Conservation (phyloP, 2,797 vertebrate species). For the Coregonus sp. region DNA sequence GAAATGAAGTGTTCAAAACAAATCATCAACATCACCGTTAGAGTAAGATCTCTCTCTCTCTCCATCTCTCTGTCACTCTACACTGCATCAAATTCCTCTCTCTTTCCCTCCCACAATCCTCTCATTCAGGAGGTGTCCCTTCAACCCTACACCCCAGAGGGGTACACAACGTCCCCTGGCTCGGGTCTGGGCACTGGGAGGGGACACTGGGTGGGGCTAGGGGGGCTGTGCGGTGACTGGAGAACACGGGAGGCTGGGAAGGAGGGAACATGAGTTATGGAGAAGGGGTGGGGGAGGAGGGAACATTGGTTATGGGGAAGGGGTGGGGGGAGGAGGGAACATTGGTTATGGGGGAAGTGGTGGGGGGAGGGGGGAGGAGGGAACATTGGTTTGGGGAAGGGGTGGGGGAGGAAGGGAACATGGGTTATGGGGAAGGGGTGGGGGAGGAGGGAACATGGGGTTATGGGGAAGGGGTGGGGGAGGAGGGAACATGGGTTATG, state of each 20-base stretch:
- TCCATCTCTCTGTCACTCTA: background rate
- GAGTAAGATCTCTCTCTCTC: background rate
- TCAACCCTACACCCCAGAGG: background rate
- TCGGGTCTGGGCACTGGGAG: too few species aligned
- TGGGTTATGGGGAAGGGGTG: too few species aligned
- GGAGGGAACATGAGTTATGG: too few species aligned
- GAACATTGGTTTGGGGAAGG: too few species aligned
- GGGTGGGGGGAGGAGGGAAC: background rate
- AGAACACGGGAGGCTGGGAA: background rate
- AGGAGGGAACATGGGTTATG: too few species aligned
- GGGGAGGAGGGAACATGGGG: background rate
- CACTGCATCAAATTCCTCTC: background rate
- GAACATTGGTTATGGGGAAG: background rate
- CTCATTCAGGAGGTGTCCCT: background rate
- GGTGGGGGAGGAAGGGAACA: background rate
- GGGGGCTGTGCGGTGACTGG: constrained; percentile 48
- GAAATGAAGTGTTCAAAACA: too few species aligned
- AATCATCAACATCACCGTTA: background rate
- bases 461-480: too few species aligned
- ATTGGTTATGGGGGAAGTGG: too few species aligned
- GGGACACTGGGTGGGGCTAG: too few species aligned
- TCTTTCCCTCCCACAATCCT: background rate
- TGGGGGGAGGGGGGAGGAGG: too few species aligned
- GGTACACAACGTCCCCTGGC: too few species aligned
- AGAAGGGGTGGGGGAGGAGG: background rate